Evolutionary conservation across 2,888 invertebrate genomes (phyloP), one percentile per base, ranked within the genome.

Genomic region (Drosophila flavopinicola): DNA sequence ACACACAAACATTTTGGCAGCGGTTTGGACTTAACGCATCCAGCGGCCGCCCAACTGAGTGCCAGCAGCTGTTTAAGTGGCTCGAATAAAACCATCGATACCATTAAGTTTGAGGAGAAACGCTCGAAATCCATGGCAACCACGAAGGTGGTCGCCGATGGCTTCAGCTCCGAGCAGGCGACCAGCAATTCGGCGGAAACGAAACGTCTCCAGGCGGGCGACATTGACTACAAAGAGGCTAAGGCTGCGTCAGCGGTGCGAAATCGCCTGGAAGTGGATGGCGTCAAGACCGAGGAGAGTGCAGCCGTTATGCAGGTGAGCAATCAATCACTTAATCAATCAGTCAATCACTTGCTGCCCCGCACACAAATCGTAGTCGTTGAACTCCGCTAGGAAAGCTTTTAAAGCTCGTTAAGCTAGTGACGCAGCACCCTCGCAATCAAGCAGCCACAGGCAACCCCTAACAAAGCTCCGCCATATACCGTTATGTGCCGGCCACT

Each of bases 211-310:
- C 96, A 96, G 89, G 93, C 96, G 23, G 96, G 96, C 30, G 96
- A 96, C 87, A 91, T 96, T 78, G 95, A 95, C 63, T 96, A 95
- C 90, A 95, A 96, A 85, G 96, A 96, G 91, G 94, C 94, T 72
- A 94, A 94, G 85, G 94, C 96, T 35, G 95, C 95, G 33, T 94
- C 95, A 24, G 96, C 96, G 11, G 93, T 95, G 69, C 94, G 95
- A 76, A 95, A 96, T 70, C 93, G 96, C 74, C 92, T 97, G 67
- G 96, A 97, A 91, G 93, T 96, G 65, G 96, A 97, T 88, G 97
- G 97, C 38, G 93, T 97, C 65, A 95, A 95, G 20, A 95, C 97
- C 1, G 96, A 97, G 91, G 96, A 97, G 91, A 95, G 95, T 88
- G 94, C 95, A 72, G 94, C 97, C 60, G 93, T 95, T 75, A 94